phyloP scores from a whole-genome alignment of 2,888 invertebrate species.

The Orthosia gothica region DNA sequence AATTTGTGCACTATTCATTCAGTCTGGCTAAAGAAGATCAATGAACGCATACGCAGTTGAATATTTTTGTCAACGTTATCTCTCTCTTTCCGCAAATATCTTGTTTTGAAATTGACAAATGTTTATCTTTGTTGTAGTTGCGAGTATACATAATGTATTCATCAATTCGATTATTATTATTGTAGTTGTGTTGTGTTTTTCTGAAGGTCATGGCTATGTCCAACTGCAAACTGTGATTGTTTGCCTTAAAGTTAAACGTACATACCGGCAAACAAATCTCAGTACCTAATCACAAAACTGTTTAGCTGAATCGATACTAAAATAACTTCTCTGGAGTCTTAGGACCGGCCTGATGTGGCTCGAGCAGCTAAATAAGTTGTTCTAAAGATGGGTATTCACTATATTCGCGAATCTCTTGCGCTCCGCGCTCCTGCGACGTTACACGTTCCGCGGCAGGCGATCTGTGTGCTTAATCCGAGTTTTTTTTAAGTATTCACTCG shows the following conservation, averaged over 20 bases:
- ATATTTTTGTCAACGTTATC: slow-evolving; percentile 17
- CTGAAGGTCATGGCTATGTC: not conserved
- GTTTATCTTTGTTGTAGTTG: slow-evolving; percentile 18
- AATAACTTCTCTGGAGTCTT: slow-evolving; percentile 8
- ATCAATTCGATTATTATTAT: not conserved
- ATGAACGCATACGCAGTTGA: slow-evolving; percentile 12
- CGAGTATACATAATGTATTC: slow-evolving; percentile 1
- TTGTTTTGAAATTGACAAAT: slow-evolving; percentile 28
- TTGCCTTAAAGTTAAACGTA: no score
- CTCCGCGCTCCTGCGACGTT: no score
- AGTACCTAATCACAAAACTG: not conserved
- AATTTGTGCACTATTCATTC: slow-evolving; percentile 35
- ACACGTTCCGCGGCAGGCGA: no score
- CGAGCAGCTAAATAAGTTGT: slow-evolving; percentile 19
- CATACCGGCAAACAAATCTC: not conserved
- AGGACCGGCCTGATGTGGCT: not conserved
- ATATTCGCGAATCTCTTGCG: no score
- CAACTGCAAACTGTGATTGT: not conserved
- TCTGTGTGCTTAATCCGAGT: no score
- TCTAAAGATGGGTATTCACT: not conserved
- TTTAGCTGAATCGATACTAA: slow-evolving; percentile 2
- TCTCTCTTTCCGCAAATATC: slow-evolving; percentile 31
- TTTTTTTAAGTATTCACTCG: no score
- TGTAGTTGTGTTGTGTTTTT: not conserved
- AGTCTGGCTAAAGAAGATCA: slow-evolving; percentile 23